A percentile compares a stretch with the other conserved stretches of the same genome.
These are phyloP conservation scores for Diphyllodes magnificus DNA, from an alignment of 2,113 vertebrate genomes.

Conservation along the genomic window DNA sequence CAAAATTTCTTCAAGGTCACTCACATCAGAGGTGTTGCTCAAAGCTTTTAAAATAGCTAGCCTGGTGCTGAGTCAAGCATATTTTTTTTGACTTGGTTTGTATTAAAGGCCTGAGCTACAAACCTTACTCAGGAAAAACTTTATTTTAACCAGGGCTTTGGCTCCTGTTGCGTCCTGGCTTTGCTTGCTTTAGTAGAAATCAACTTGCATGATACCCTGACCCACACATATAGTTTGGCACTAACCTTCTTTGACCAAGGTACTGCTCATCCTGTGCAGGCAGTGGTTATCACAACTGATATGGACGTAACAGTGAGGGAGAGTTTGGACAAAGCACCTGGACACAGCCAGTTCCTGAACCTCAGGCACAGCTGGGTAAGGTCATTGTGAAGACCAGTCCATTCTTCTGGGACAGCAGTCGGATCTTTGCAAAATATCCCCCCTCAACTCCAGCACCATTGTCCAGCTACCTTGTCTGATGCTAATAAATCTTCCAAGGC, in stretches of 20 bases:
- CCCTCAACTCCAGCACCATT: background rate
- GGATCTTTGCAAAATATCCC: background rate
- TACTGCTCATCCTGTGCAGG: background rate
- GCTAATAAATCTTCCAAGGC: background rate
- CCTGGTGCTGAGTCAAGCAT: conserved; percentile 4
- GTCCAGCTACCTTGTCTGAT: background rate
- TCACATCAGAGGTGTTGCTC: conserved; percentile 20
- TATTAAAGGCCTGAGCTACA: background rate
- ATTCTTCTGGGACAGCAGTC: background rate
- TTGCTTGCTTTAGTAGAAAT: background rate
- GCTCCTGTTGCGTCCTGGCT: background rate
- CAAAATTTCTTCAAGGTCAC: conserved; percentile 27
- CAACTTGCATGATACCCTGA: background rate
- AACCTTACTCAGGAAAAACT: background rate
- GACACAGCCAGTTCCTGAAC: background rate
- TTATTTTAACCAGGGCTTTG: background rate
- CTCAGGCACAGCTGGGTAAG: background rate
- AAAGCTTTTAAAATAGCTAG: conserved; percentile 35
- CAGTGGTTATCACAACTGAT: background rate
- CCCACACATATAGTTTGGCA: background rate
- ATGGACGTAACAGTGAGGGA: background rate
- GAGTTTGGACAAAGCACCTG: background rate
- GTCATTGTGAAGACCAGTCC: too few species aligned
- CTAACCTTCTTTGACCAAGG: background rate
- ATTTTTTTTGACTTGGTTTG: conserved; percentile 11